phyloP scores from a whole-genome alignment of 2,797 vertebrate genomes.

The Lutjanus argentimaculatus region DNA sequence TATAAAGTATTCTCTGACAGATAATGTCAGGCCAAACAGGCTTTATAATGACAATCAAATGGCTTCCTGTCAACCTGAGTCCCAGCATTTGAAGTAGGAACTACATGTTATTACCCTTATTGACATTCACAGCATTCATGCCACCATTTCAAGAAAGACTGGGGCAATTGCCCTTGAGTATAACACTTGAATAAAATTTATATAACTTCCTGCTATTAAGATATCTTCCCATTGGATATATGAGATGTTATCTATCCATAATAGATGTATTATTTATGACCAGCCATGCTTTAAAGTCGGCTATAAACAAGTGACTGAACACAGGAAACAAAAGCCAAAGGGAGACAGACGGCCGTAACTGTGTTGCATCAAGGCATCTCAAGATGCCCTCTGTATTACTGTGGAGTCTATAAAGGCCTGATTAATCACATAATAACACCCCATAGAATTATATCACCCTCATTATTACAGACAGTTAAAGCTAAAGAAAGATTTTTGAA shows the following conservation, averaged over 20 bases:
- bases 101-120: conserved; percentile 45
- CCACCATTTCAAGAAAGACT: conserved; percentile 51
- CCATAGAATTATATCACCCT: conserved; percentile 53
- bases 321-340: conserved; percentile 54
- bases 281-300: conserved; percentile 60
- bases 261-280: conserved; percentile 72
- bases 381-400: conserved; percentile 38
- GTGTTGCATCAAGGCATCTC: conserved; percentile 36
- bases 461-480: conserved; percentile 59
- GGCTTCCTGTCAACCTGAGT: conserved; percentile 37
- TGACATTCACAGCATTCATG: conserved; percentile 57
- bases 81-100: conserved; percentile 26
- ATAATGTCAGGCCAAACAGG: conserved; percentile 20
- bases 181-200: conserved; percentile 65
- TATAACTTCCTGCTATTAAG: conserved; percentile 65
- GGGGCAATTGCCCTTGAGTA: conserved; percentile 63
- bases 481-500: conserved; percentile 22
- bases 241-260: conserved; percentile 56
- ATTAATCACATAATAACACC: conserved; percentile 73
- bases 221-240: conserved; percentile 58
- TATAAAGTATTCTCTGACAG: conserved; percentile 19
- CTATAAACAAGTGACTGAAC: conserved; percentile 65
- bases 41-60: conserved; percentile 46
- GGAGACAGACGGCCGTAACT: conserved; percentile 42
- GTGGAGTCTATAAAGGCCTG: conserved; percentile 62